Evolutionary conservation across 2,113 vertebrate genomes (phyloP).

Genomic region (Lepidothrix coronata): DNA sequence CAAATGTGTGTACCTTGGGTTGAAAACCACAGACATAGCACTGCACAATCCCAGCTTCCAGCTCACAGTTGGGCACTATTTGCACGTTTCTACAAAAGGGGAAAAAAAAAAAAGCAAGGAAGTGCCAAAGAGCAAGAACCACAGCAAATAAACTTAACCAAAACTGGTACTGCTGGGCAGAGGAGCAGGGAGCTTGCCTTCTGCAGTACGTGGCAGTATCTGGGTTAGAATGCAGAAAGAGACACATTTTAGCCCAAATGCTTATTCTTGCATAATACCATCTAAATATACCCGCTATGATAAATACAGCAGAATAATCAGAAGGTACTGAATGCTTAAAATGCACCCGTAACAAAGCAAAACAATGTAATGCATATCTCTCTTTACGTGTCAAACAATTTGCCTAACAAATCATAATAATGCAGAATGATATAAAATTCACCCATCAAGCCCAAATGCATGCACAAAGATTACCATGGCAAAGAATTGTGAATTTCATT

Average conservation of each 20-base stretch:
- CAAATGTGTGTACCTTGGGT: fast-evolving
- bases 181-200: neutral
- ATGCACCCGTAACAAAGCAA: slow-evolving; percentile 53
- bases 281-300: slow-evolving; percentile 19
- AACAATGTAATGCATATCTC: slow-evolving; percentile 51
- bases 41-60: neutral
- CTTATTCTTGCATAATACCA: neutral
- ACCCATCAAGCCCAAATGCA: slow-evolving; percentile 63
- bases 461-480: slow-evolving; percentile 65
- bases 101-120: neutral
- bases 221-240: neutral
- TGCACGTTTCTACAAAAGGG: neutral
- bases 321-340: slow-evolving; percentile 23
- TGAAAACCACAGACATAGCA: neutral
- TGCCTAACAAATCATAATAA: slow-evolving; percentile 67
- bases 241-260: neutral
- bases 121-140: neutral
- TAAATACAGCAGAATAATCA: slow-evolving; percentile 22
- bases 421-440: slow-evolving; percentile 60
- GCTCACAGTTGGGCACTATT: neutral
- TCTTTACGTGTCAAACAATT: slow-evolving; percentile 45
- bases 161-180: neutral
- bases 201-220: neutral
- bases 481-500: slow-evolving; percentile 83
- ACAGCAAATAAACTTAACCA: neutral